phyloP scores from a whole-genome alignment of 2,113 vertebrate genomes.

The Galemys pyrenaicus region DNA sequence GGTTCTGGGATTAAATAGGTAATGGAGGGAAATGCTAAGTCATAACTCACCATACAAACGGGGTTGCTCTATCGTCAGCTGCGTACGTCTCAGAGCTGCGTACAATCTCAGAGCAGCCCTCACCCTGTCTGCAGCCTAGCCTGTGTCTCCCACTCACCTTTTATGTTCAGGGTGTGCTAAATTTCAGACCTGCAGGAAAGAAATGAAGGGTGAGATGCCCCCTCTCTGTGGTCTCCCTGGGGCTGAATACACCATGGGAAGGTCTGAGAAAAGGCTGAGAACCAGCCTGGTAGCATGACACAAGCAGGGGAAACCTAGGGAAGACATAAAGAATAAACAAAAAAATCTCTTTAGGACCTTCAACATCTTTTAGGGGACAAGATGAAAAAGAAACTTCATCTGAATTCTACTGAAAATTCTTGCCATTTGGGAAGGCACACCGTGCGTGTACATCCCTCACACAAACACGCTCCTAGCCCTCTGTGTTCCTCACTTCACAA shows the following conservation, averaged over 20 bases:
- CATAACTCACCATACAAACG: accelerated
- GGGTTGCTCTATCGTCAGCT: neutral
- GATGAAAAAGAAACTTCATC: neutral
- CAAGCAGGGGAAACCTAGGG: neutral
- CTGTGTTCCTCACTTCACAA: neutral
- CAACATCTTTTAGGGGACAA: too few relatives aligned
- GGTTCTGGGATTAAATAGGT: neutral
- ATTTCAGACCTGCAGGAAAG: neutral
- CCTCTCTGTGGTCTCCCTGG: neutral
- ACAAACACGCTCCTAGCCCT: neutral
- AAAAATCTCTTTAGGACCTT: neutral
- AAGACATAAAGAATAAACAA: too few relatives aligned
- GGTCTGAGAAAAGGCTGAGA: neutral
- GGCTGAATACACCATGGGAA: accelerated
- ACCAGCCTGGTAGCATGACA: neutral
- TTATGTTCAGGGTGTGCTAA: neutral
- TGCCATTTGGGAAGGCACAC: slow-evolving; percentile 53
- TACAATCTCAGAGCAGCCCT: too few relatives aligned
- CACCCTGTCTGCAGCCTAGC: neutral
- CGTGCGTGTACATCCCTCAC: neutral
- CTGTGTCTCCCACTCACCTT: too few relatives aligned
- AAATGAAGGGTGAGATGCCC: neutral
- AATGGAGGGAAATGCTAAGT: neutral
- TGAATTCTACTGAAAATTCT: neutral
- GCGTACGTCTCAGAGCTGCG: too few relatives aligned